Conservation (phyloP, 2,797 vertebrate species). For the Sciurus carolinensis region DNA sequence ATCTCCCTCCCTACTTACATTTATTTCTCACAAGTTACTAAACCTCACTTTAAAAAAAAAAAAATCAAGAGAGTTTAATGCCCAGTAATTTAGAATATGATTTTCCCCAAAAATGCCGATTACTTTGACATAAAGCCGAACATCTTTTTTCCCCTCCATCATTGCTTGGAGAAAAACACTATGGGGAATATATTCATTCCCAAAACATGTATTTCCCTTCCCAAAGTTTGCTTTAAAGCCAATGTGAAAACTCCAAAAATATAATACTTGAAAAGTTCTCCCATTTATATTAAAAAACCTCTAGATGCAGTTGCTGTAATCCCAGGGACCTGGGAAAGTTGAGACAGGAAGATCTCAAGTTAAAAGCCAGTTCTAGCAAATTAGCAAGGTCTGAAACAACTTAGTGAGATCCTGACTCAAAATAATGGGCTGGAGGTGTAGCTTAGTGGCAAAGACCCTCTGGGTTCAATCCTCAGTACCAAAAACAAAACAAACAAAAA, state of each 20-base stretch:
- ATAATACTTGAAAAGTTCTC: background rate
- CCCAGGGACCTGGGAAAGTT: too few relatives aligned
- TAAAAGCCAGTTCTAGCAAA: too few relatives aligned
- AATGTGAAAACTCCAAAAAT: background rate
- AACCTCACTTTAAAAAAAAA: too few relatives aligned
- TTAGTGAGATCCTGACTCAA: too few relatives aligned
- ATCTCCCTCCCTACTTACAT: accelerated
- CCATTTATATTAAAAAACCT: background rate
- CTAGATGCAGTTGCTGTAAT: background rate
- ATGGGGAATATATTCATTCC: background rate
- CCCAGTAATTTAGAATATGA: background rate
- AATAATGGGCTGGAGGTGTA: too few relatives aligned
- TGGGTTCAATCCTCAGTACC: too few relatives aligned
- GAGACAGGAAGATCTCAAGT: too few relatives aligned
- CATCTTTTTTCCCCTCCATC: background rate
- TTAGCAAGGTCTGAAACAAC: too few relatives aligned
- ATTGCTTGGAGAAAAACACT: background rate
- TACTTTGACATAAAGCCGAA: background rate
- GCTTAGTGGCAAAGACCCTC: too few relatives aligned
- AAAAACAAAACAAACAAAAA: too few relatives aligned
- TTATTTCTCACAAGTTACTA: background rate
- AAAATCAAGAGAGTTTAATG: background rate
- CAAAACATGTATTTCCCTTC: background rate
- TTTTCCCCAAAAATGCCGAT: background rate
- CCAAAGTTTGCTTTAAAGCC: background rate